A percentile compares a stretch with the other conserved stretches of the same genome.
Conservation (phyloP, 2,888 invertebrate genomes). For the Ectobius pallidus region DNA sequence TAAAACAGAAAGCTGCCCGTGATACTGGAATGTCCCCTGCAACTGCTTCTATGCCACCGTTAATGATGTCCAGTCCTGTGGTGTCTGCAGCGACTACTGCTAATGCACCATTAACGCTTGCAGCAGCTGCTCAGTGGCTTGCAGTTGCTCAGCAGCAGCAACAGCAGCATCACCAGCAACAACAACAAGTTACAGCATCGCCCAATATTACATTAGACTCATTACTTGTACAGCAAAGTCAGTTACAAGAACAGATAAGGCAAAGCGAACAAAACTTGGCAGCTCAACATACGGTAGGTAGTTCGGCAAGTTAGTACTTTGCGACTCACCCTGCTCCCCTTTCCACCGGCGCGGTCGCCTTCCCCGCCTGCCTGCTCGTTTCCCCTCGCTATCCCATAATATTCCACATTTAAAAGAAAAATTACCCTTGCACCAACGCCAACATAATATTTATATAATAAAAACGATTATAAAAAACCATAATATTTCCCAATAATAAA, state of each 20-base stretch:
- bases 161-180: conserved; percentile 58
- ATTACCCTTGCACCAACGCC: no score
- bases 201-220: conserved; percentile 50
- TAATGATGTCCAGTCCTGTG: conserved; percentile 28
- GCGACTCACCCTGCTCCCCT: no score
- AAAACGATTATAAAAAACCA: no score
- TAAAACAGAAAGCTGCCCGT: conserved; percentile 50
- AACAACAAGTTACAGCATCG: conserved; percentile 58
- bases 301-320: conserved; percentile 42
- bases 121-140: conserved; percentile 46
- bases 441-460: no score
- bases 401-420: no score
- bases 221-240: conserved; percentile 77
- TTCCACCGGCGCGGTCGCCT: no score
- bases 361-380: no score
- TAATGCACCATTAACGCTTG: conserved; percentile 39
- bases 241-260: conserved; percentile 88
- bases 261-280: conserved; percentile 96
- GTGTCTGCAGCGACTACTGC: conserved; percentile 35
- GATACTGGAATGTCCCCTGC: conserved; percentile 39
- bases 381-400: no score
- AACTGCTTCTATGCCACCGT: conserved; percentile 20
- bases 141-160: conserved; percentile 57
- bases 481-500: no score
- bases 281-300: conserved; percentile 88